phyloP scores from a whole-genome alignment of 2,113 vertebrate genomes.

The Brachypodius melanocephalos region DNA sequence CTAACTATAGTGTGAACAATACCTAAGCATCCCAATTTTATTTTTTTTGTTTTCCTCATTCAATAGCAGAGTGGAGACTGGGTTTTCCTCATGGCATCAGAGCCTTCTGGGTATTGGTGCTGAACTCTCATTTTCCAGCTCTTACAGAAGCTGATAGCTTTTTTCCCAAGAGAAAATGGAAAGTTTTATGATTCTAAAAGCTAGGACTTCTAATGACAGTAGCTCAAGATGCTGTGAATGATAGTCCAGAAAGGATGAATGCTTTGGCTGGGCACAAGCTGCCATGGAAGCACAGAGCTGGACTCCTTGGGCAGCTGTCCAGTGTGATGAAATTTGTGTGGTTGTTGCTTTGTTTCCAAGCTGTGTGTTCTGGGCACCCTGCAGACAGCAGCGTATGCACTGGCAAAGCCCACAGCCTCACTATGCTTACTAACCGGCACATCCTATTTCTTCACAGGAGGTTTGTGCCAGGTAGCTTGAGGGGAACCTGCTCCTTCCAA shows the following conservation, averaged over 20 bases:
- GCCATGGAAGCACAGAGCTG: neutral
- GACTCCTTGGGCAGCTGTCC: neutral
- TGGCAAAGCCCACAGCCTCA: neutral
- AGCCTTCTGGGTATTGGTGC: neutral
- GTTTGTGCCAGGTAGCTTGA: neutral
- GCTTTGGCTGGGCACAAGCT: neutral
- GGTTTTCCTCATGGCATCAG: neutral
- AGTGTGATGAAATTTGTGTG: neutral
- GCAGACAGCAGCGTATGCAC: neutral
- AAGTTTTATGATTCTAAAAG: neutral
- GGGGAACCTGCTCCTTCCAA: neutral
- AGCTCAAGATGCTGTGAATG: neutral
- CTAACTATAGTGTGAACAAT: neutral
- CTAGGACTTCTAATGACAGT: neutral
- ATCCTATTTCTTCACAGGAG: neutral
- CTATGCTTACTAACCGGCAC: neutral
- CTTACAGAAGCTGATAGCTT: no score
- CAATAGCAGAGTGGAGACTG: neutral
- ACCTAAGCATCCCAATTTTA: neutral
- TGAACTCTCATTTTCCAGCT: neutral
- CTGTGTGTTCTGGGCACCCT: neutral
- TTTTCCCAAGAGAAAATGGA: neutral
- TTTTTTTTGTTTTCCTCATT: neutral
- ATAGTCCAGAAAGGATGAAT: neutral
- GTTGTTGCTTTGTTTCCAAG: neutral